Conservation (phyloP, 2,797 vertebrate species). For the Urophycis tenuis region DNA sequence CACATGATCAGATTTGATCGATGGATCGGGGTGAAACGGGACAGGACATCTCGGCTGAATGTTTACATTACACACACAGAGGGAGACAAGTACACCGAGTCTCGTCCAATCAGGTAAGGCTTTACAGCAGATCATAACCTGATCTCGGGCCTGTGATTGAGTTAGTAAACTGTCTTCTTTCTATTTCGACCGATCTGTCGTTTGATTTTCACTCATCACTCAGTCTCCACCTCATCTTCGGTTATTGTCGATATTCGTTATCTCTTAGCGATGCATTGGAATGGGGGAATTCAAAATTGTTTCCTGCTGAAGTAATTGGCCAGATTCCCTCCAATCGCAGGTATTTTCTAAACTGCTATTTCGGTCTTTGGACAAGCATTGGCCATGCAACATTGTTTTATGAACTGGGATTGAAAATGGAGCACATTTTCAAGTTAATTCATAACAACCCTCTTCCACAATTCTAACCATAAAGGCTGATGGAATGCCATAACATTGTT, state of each 20-base stretch:
- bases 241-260: slow-evolving; percentile 21
- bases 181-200: slow-evolving; percentile 46
- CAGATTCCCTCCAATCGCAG: not conserved
- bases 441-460: not conserved
- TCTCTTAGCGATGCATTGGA: slow-evolving; percentile 36
- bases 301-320: not conserved
- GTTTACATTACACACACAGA: slow-evolving; percentile 52
- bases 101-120: slow-evolving; percentile 22
- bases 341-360: not conserved
- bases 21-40: slow-evolving; percentile 51
- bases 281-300: slow-evolving; percentile 9
- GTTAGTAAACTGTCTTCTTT: slow-evolving; percentile 26
- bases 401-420: not conserved
- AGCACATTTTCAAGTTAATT: not conserved
- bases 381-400: not conserved
- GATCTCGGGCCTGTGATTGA: slow-evolving; percentile 24
- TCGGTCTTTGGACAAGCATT: not conserved
- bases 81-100: slow-evolving; percentile 37
- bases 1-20: slow-evolving; percentile 45
- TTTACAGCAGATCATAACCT: slow-evolving; percentile 18
- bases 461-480: not conserved
- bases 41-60: slow-evolving; percentile 35
- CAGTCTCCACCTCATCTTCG: slow-evolving; percentile 3
- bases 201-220: slow-evolving; percentile 41
- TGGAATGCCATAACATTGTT: not conserved